Evolutionary conservation across 2,797 vertebrate genomes (phyloP), one percentile per base, ranked within the genome.

Genomic region (Ctenosaura bakeri): DNA sequence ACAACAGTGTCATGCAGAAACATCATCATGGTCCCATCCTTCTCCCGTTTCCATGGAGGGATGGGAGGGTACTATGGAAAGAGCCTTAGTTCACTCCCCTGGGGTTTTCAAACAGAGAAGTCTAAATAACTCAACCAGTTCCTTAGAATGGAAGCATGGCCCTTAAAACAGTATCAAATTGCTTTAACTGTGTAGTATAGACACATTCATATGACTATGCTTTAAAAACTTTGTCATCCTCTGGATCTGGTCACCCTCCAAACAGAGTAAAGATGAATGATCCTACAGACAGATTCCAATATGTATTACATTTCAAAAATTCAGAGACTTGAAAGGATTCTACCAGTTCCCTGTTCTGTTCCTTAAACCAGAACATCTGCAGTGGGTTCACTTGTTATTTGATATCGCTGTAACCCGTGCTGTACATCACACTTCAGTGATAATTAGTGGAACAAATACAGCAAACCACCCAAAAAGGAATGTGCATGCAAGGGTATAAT

Each of bases 191-290:
- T 69, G 29, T 69, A 69, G 9, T 32, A 69, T 69, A 32, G 66
- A 12, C 29, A 69, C 26, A 29, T 69, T 32, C 66, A 69, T 69
- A 69, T 32, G 66, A 10, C 12, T 2, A 13, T 69, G 66, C 66
- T 69, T 69, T 32, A 32, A 69, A 69, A 69, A 69, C 29, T 32
- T 4, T 20, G 26, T 22, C 32, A 38, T 13, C 38, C 35, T 81
- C 42, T 78, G 50, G 77, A n/a, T 90, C 14, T 78, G 29, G 20
- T 79, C 81, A 46, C 81, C 20, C 26, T 42, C 2, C 86, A 71
- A 93, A 86, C n/a, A 88, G 38, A 90, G 77, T 35, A 86, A 94
- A 95, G 93, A 54, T 88, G 90, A 84, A 89, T 87, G 52, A 52
- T 73, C 81, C 88, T 91, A 66, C 59, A 62, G 80, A 83, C 0